Evolutionary conservation across 2,797 vertebrate species (phyloP), one percentile per base, ranked within the genome.

Genomic region (Rhincodon typus): DNA sequence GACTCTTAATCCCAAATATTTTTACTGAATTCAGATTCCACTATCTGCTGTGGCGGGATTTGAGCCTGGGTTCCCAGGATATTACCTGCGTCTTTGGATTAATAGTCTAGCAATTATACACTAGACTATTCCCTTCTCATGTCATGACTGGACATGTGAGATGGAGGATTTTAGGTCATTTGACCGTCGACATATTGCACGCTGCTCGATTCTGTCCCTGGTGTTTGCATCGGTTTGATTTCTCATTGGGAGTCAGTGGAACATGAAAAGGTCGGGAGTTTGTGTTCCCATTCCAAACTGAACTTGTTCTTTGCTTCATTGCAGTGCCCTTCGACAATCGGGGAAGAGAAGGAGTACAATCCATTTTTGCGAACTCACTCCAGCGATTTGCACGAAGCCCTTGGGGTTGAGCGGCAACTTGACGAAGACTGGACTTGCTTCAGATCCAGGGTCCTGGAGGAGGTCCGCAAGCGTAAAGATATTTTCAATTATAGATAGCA

Each of bases 321-420:
- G 0, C 97, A 99, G 99, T 98, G 98, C 97, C 99, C 99, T 0
- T 99, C 99, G 70, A 99, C 98, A 0, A 97, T 99, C 21, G 98
- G 98, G 3, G 99, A 99, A 67, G 99, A 99, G 96, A 98, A 98
- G 96, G 97, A 97, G 96, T 99, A 99, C 97, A 99, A 99, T 96
- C 99, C 99, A 0, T 99, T 99, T 97, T 97, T 99, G 96, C 97
- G 99, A 96, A 99, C 98, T 82, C 98, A 99, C 97, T 97, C 96
- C 67, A 96, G 97, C 0, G 98, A 98, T 74, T 98, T 99, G 96
- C 99, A 99, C 57, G 97, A 97, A 95, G 98, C 98, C 0, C 97
- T 99, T 96, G 98, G 98, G n/a, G 96, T 99, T n/a, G 97, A 97
- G 97, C 98, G 97, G 53, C 96, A 97, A 0, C 69, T 95, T 0